Evolutionary conservation across 2,797 vertebrate genomes (phyloP).

Genomic region (Hemitrygon akajei): DNA sequence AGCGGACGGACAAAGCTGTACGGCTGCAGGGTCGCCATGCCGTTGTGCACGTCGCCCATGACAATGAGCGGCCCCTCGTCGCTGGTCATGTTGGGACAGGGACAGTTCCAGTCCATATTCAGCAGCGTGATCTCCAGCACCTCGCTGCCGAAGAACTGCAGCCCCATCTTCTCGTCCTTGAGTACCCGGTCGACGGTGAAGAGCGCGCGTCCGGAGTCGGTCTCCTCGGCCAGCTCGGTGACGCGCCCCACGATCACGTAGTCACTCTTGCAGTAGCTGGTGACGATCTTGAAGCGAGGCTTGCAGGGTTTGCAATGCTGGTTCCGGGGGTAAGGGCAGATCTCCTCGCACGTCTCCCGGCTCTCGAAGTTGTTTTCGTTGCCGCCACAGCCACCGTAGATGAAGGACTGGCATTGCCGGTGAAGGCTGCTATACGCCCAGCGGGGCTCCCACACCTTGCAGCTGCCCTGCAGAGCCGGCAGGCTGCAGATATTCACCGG

Average conservation of each 20-base stretch:
- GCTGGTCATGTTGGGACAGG: conserved; percentile 84
- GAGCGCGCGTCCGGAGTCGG: conserved; percentile 76
- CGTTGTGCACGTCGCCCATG: conserved; percentile 83
- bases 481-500: conserved; percentile 72
- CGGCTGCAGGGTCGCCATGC: conserved; percentile 84
- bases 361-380: conserved; percentile 95
- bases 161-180: conserved; percentile 96
- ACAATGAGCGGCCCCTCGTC: conserved; percentile 82
- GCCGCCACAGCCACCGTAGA: conserved; percentile 87
- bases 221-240: conserved; percentile 77
- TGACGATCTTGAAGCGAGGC: conserved; percentile 82
- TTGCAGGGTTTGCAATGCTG: conserved; percentile 82
- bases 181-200: conserved; percentile 87
- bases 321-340: conserved; percentile 79
- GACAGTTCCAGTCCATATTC: conserved; percentile 91
- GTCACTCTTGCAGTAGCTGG: conserved; percentile 89
- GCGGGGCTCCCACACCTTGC: conserved; percentile 82
- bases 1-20: conserved; percentile 83
- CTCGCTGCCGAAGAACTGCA: conserved; percentile 83
- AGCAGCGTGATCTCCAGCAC: conserved; percentile 86
- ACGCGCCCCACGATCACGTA: conserved; percentile 85
- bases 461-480: conserved; percentile 81
- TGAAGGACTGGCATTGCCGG: conserved; percentile 81
- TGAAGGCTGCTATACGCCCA: conserved; percentile 82
- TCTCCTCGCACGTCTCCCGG: conserved; percentile 81